Evolutionary conservation across 2,888 invertebrate species (phyloP), one percentile per base, ranked within the genome.

Genomic region (Drosophila cyrtoloma): DNA sequence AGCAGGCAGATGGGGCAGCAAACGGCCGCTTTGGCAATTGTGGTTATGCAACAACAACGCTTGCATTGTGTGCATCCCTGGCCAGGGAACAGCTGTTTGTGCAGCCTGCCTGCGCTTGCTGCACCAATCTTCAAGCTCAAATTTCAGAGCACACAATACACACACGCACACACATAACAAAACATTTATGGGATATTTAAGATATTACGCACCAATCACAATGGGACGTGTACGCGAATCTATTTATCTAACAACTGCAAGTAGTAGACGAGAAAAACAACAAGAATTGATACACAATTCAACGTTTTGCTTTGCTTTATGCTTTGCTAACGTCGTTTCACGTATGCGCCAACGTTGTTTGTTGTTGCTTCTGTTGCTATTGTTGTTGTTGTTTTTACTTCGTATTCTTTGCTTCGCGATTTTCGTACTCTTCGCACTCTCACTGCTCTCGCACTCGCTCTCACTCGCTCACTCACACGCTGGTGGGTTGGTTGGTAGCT

Each of bases 391-490:
- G 84, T 84, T 84, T 77, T 78, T 84, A 61, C 82, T 90, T 83
- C 68, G 76, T 81, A 74, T 77, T 75, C 82, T 82, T 82, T 84
- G 78, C 78, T 81, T 82, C 82, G 80, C 82, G 87, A 77, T 82
- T 82, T 76, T 74, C 76, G 82, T 52, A 75, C 79, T 79, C 57
- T 81, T 78, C 76, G 73, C 85, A 77, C 77, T 75, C 71, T 50
- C 71, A 71, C 70, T 75, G 58, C 47, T 47, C 26, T 47, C 16
- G 22, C 26, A 62, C 65, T 77, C 63, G 67, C 64, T 69, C 63
- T 82, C 71, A 66, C 75, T 86, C 86, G 70, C 79, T 78, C 90
- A 81, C 90, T 86, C 87, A 82, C 83, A 77, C 83, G 82, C 76
- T 75, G 60, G 53, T 73, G 65, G 75, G 68, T 66, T 75, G 72